These are phyloP conservation scores for Melanostigma gelatinosum DNA, from an alignment of 2,113 vertebrate genomes.

Conservation along the genomic window DNA sequence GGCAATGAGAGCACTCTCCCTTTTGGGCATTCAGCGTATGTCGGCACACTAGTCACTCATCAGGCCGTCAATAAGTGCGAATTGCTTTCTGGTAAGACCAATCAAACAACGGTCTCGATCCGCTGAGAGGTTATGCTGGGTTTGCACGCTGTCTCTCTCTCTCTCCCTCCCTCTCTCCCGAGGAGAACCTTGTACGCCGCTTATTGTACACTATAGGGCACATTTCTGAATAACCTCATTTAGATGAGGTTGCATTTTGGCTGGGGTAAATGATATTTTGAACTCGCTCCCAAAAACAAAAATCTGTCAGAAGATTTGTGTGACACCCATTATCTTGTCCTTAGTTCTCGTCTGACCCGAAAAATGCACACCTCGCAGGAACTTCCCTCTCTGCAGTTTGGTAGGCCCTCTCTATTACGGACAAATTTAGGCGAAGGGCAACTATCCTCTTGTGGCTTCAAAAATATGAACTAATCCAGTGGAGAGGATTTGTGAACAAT, in stretches of 20 bases:
- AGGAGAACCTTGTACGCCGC: conserved; percentile 48
- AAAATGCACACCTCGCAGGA: conserved; percentile 63
- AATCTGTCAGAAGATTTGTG: conserved; percentile 50
- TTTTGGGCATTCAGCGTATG: conserved; percentile 69
- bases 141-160: conserved; percentile 27
- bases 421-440: conserved; percentile 37
- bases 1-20: conserved; percentile 66
- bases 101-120: conserved; percentile 66
- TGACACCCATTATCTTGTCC: conserved; percentile 57
- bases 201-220: conserved; percentile 22
- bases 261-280: conserved; percentile 56
- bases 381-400: conserved; percentile 31
- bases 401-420: conserved; percentile 54
- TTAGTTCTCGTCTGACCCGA: conserved; percentile 60
- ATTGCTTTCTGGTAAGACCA: conserved; percentile 67
- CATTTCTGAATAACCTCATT: conserved; percentile 60
- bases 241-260: conserved; percentile 68
- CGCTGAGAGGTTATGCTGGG: conserved; percentile 56
- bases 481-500: background rate
- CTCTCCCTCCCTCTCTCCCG: background rate
- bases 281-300: conserved; percentile 35
- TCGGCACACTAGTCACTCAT: conserved; percentile 71
- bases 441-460: conserved; percentile 21
- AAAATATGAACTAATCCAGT: conserved; percentile 15
- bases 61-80: conserved; percentile 72